These are phyloP conservation scores for Holocentrus rufus DNA, from an alignment of 2,797 vertebrate genomes.

Conservation along the genomic window DNA sequence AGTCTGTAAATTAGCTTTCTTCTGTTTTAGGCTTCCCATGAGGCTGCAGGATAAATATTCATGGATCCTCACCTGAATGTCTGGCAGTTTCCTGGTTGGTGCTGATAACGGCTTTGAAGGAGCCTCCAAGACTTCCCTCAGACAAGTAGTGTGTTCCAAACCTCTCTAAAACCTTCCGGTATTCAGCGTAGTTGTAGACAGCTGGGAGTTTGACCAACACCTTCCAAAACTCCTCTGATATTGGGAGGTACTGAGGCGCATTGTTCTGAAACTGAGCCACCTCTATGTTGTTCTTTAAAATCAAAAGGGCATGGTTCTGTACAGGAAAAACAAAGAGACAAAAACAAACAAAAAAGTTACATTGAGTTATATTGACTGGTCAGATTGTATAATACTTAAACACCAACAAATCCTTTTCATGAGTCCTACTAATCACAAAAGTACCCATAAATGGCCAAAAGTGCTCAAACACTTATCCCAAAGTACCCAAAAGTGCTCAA, in stretches of 20 bases:
- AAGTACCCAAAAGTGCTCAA: no score
- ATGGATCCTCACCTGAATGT: slow-evolving; percentile 44
- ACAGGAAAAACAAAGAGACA: not conserved
- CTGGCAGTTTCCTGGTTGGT: slow-evolving; percentile 29
- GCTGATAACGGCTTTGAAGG: slow-evolving; percentile 38
- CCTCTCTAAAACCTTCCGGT: slow-evolving; percentile 83
- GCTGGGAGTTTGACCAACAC: slow-evolving; percentile 85
- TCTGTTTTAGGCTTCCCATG: not conserved
- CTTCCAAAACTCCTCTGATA: slow-evolving; percentile 88
- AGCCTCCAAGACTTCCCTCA: slow-evolving; percentile 89
- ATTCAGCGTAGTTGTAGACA: slow-evolving; percentile 85
- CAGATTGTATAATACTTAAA: no score
- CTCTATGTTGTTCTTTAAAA: slow-evolving; percentile 83
- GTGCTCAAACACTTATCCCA: no score
- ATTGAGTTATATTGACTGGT: no score
- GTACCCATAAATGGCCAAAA: no score
- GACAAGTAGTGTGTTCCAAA: slow-evolving; percentile 93
- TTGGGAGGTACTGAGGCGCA: slow-evolving; percentile 70
- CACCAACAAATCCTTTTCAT: no score
- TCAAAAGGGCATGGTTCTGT: slow-evolving; percentile 83
- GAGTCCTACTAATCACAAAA: no score
- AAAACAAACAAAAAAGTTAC: not conserved
- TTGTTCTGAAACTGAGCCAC: slow-evolving; percentile 88
- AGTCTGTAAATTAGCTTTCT: not conserved
- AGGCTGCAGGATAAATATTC: not conserved